Base-by-base conservation (phyloP, 2,888 invertebrate species). In the Lasius fuliginosus region DNA sequence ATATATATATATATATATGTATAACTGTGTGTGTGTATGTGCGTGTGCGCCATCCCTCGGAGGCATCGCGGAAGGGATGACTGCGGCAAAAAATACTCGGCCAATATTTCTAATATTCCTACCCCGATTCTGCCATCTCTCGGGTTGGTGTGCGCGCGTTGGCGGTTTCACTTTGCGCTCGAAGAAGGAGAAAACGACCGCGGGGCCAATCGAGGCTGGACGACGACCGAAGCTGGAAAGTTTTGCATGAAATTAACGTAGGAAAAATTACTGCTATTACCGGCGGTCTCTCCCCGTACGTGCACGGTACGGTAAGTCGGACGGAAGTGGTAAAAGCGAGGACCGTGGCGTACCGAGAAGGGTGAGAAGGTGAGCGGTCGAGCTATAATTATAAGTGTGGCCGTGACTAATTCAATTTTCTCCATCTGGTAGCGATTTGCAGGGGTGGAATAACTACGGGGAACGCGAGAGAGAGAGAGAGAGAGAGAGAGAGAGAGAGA, bases 201-300 rank as follows among this genome's bases (percentile, higher is more conserved):
- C 71, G 62, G 9, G 69, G 75, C 46, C 42, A 64, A 75, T 82
- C 74, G 62, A 71, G 68, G 60, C 12, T 68, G 49, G 58, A 71
- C 76, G 68, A 42, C 74, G 67, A 74, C 81, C 67, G 86, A 87
- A 87, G 87, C 91, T 86, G 90, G 84, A 90, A 92, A 92, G 91
- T 93, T 92, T 90, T 87, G 91, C 92, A 88, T 90, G 89, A 91
- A 93, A 93, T 92, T 92, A 92, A 92, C 90, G 91, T 85, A 85
- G 87, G 91, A 92, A 92, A 92, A 92, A 93, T 92, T 88, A 92
- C 91, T 87, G 90, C 90, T 89, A 92, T 92, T 93, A 85, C 83
- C 76, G 71, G 58, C 68, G 46, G 58, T 76, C 69, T 53, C 46
- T 71, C 69, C 69, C 62, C 69, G 82, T 68, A 68, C 82, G 62